Evolutionary conservation across 2,888 invertebrate genomes (phyloP), one percentile per base, ranked within the genome.

Genomic region (Lordiphosa fenestrarum): DNA sequence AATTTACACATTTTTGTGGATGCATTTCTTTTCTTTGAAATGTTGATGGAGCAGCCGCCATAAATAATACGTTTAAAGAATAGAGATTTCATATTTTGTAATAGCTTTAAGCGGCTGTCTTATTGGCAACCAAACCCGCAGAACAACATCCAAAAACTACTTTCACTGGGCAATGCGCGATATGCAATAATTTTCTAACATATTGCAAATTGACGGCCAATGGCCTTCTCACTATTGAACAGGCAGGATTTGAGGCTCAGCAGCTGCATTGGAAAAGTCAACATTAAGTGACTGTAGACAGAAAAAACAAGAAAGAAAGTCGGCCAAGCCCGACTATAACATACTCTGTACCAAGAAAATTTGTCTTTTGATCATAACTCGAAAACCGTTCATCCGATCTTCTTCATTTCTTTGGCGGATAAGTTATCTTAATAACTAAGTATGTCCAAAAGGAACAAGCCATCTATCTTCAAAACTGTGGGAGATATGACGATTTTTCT

Each of bases 11-110:
- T 47, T 55, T 72, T 52, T 83, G 46, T 40, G 37, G 33, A 44
- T 33, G 44, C 44, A 44, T 52, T 41, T 41, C 25, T 33, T 52
- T 60, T 37, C 12, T 47, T 30, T 46, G 13, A 33, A 41, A 7
- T 51, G 4, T 9, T 23, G 38, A 30, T 46, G 13, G 19, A 41
- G 35, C 41, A 48, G 25, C 7, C 7, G 25, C 25, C 47, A 78
- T 68, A 50, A 54, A 48, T 47, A 59, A 55, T 80, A 42, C 23
- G 48, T 6, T n/a, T 6, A 69, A 55, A 75, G 84, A 82, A 84
- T 84, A 47, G 47, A 70, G 59, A 42, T 51, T 59, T 69, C 54
- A 30, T 30, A 51, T 57, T 76, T 56, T 53, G 49, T 48, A 75
- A 65, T 46, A 19, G 37, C 50, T 59, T 66, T 44, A 6, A 3